phyloP scores from a whole-genome alignment of 2,113 vertebrate species.

The Passer montanus region DNA sequence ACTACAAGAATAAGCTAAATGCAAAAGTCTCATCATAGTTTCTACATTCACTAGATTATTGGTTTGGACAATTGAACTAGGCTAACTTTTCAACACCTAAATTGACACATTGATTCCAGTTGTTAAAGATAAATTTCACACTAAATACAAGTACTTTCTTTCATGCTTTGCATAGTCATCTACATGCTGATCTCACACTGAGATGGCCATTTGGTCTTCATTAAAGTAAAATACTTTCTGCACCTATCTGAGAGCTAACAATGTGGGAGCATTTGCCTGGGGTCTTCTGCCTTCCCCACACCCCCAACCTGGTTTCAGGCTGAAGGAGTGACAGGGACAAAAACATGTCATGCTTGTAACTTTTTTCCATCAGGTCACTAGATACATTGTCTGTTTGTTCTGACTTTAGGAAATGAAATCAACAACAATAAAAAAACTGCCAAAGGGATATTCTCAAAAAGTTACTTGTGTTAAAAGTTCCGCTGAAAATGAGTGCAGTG shows the following conservation, averaged over 20 bases:
- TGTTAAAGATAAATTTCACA: background rate
- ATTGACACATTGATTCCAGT: background rate
- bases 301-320: background rate
- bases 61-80: background rate
- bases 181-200: background rate
- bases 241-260: background rate
- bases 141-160: background rate
- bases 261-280: background rate
- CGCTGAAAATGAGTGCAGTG: background rate
- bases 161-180: background rate
- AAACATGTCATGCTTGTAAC: background rate
- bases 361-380: background rate
- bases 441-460: constrained; percentile 32
- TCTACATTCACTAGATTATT: background rate
- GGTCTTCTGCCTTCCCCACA: background rate
- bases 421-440: background rate
- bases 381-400: background rate
- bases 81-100: background rate
- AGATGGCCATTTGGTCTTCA: background rate
- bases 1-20: background rate
- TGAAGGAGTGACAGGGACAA: background rate
- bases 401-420: background rate
- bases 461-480: constrained; percentile 45
- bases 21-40: background rate
- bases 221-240: background rate